phyloP scores from a whole-genome alignment of 2,888 invertebrate genomes.

The Pycnomerus fuliginosus region DNA sequence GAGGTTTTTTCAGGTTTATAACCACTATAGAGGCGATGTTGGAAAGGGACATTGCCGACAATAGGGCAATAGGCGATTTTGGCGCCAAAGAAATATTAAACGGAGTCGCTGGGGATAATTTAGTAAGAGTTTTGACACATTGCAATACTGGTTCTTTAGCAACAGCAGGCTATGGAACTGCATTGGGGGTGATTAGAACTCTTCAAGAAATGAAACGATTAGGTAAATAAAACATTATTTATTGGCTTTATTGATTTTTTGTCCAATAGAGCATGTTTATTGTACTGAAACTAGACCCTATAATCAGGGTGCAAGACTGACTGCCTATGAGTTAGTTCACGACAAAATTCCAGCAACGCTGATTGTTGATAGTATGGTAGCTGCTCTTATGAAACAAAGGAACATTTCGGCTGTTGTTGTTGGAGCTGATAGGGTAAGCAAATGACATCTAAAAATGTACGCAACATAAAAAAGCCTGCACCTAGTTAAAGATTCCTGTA shows the following conservation, averaged over 20 bases:
- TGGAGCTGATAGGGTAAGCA: conserved; percentile 86
- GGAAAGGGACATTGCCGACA: conserved; percentile 81
- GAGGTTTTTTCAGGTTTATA: conserved; percentile 65
- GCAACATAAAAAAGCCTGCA: too few species aligned
- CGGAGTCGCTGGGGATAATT: conserved; percentile 57
- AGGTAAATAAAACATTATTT: conserved; percentile 27
- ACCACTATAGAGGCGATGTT: conserved; percentile 78
- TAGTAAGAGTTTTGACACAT: conserved; percentile 84
- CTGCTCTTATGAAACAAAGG: conserved; percentile 81
- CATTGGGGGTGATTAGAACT: conserved; percentile 90
- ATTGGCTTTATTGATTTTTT: conserved; percentile 17
- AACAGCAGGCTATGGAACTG: conserved; percentile 97
- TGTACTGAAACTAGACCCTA: conserved; percentile 98
- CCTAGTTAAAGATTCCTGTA: too few species aligned
- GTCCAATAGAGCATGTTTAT: conserved; percentile 85
- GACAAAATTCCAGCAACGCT: conserved; percentile 90
- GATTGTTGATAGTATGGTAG: conserved; percentile 94
- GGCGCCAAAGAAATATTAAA: conserved; percentile 79
- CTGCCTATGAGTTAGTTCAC: conserved; percentile 92
- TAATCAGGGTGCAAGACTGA: conserved; percentile 94
- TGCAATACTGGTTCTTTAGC: conserved; percentile 99
- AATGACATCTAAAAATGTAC: too few species aligned
- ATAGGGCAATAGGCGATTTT: conserved; percentile 80
- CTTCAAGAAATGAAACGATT: conserved; percentile 62
- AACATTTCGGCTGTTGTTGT: conserved; percentile 92